phyloP scores from a whole-genome alignment of 2,888 invertebrate species.

The Hoplodrina ambigua region DNA sequence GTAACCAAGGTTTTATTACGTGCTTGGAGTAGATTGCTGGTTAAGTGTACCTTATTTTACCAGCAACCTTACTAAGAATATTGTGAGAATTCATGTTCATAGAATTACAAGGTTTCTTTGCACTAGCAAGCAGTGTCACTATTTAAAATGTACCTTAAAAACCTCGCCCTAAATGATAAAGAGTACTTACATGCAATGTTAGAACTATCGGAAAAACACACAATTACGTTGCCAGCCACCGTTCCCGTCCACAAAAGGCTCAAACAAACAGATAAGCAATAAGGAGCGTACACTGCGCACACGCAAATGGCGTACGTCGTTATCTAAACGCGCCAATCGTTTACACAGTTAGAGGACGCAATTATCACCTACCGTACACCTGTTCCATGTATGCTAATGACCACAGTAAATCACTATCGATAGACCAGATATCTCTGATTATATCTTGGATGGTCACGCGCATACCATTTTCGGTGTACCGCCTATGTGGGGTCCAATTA shows the following conservation, averaged over 20 bases:
- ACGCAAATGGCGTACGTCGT: constrained; percentile 76
- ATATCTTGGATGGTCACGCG: constrained; percentile 68
- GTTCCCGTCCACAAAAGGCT: constrained; percentile 60
- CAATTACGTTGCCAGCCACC: constrained; percentile 47
- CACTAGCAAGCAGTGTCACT: not conserved
- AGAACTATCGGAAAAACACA: constrained; percentile 61
- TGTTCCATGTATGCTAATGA: constrained; percentile 76
- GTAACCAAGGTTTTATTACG: constrained; percentile 39
- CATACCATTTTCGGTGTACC: constrained; percentile 58
- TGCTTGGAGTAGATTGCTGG: constrained; percentile 11
- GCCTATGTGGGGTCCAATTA: constrained; percentile 69
- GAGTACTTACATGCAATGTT: constrained; percentile 23
- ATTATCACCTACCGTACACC: constrained; percentile 79
- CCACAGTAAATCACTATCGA: constrained; percentile 62
- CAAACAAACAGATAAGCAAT: constrained; percentile 64
- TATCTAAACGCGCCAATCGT: constrained; percentile 81
- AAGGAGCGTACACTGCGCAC: constrained; percentile 68
- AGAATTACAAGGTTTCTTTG: constrained; percentile 28
- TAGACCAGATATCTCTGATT: constrained; percentile 57
- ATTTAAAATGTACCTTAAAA: constrained; percentile 30
- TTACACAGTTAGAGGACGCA: constrained; percentile 75
- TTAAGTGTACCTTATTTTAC: constrained; percentile 1
- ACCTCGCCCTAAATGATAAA: constrained; percentile 51
- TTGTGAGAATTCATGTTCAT: not conserved
- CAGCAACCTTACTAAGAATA: not conserved